Conservation (phyloP, 2,888 invertebrate genomes). For the Lutraria lutraria region DNA sequence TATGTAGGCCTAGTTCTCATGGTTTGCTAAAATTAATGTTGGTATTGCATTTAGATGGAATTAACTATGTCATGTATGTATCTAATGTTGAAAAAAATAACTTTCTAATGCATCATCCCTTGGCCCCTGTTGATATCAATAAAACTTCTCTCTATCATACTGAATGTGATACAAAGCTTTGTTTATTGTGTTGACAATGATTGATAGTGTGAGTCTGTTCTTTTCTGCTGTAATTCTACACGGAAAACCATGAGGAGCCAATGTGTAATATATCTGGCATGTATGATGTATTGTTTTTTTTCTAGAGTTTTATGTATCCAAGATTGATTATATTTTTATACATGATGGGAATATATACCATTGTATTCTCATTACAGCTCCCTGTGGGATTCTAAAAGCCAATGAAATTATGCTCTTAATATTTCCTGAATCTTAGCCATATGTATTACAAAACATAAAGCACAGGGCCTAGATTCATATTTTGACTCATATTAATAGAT, state of each 20-base stretch:
- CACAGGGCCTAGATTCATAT: too few species aligned
- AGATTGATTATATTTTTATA: background rate
- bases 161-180: background rate
- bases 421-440: too few species aligned
- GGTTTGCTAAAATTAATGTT: too few species aligned
- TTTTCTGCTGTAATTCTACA: constrained; percentile 9
- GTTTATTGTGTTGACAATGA: constrained; percentile 22
- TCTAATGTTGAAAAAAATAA: background rate
- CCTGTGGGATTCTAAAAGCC: background rate
- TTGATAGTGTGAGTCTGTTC: background rate
- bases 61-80: background rate
- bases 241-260: background rate
- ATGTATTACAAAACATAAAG: too few species aligned
- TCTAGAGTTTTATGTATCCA: background rate
- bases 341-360: background rate
- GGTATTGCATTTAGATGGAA: too few species aligned
- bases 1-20: too few species aligned
- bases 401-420: too few species aligned
- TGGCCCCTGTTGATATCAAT: background rate
- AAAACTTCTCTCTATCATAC: background rate
- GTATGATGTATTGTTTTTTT: constrained; percentile 1
- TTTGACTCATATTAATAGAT: too few species aligned
- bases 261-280: background rate
- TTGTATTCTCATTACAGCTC: background rate
- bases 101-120: background rate